Evolutionary conservation across 2,797 vertebrate genomes (phyloP).

Genomic region (Naso thynnoides): DNA sequence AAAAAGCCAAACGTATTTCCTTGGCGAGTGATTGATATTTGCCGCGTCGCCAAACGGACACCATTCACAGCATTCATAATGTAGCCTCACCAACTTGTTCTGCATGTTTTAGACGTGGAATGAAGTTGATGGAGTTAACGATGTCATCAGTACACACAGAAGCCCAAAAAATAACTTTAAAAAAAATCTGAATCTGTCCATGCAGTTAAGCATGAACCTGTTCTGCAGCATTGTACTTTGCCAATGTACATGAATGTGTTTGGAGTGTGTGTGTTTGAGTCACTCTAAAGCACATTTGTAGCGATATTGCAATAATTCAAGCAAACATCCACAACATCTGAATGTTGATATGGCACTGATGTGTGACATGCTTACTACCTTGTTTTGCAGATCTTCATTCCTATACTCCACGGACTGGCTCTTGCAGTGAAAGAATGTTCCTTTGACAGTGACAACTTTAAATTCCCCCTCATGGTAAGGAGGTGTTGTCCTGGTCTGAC

Average conservation of each 20-base stretch:
- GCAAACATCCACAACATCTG: not conserved
- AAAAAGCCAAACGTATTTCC: too few species aligned
- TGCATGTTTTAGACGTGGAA: too few species aligned
- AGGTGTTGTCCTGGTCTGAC: not conserved
- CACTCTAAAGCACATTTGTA: not conserved
- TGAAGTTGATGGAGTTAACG: too few species aligned
- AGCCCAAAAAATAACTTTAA: too few species aligned
- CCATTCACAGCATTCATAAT: too few species aligned
- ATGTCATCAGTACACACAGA: too few species aligned
- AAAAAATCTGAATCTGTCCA: not conserved
- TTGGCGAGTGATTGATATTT: too few species aligned
- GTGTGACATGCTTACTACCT: slow-evolving; percentile 1
- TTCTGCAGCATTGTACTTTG: not conserved
- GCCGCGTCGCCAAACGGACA: too few species aligned
- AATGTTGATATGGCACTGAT: not conserved
- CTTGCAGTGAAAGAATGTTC: slow-evolving; percentile 97
- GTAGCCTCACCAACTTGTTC: not conserved
- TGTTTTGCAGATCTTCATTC: slow-evolving; percentile 92
- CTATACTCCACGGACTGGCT: slow-evolving; percentile 95
- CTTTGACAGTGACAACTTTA: slow-evolving; percentile 98
- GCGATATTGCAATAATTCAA: not conserved
- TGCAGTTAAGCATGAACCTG: not conserved
- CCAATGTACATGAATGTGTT: not conserved
- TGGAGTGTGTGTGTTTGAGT: not conserved
- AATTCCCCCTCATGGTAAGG: slow-evolving; percentile 98